phyloP scores from a whole-genome alignment of 2,113 vertebrate species.

The Ondatra zibethicus region DNA sequence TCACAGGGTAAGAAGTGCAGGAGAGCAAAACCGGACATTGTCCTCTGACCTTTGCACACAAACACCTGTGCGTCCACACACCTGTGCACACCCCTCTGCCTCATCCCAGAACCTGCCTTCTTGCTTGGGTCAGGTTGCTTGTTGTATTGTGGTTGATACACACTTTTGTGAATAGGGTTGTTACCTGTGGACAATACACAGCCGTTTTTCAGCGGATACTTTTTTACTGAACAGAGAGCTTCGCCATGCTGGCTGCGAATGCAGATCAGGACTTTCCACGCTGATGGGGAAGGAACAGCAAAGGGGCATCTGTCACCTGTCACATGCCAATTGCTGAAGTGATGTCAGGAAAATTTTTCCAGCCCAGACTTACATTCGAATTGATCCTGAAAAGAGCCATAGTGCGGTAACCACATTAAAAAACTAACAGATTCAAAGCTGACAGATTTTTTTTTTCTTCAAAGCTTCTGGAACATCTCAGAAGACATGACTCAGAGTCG shows the following conservation, averaged over 20 bases:
- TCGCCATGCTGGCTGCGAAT: not conserved
- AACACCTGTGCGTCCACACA: not conserved
- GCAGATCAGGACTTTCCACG: not conserved
- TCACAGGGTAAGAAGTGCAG: too few species aligned
- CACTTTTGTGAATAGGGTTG: not conserved
- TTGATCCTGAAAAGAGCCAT: not conserved
- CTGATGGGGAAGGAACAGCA: not conserved
- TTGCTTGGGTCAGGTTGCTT: not conserved
- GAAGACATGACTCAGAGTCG: not conserved
- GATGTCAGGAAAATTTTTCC: not conserved
- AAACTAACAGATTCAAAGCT: not conserved
- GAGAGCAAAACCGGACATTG: not conserved
- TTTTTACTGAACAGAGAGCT: not conserved
- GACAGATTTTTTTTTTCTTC: slow-evolving; percentile 3
- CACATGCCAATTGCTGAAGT: not conserved
- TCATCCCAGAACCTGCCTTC: not conserved
- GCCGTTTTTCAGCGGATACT: not conserved
- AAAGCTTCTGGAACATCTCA: not conserved
- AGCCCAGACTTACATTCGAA: not conserved
- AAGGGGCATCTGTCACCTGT: not conserved
- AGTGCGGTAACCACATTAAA: not conserved
- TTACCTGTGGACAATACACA: not conserved
- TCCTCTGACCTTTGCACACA: not conserved
- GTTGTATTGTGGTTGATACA: not conserved
- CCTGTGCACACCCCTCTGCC: not conserved